Percentiles rank a stretch among this genome's conserved stretches.
phyloP scores from a whole-genome alignment of 2,888 invertebrate species.

The Pseudeuparius sepicola region DNA sequence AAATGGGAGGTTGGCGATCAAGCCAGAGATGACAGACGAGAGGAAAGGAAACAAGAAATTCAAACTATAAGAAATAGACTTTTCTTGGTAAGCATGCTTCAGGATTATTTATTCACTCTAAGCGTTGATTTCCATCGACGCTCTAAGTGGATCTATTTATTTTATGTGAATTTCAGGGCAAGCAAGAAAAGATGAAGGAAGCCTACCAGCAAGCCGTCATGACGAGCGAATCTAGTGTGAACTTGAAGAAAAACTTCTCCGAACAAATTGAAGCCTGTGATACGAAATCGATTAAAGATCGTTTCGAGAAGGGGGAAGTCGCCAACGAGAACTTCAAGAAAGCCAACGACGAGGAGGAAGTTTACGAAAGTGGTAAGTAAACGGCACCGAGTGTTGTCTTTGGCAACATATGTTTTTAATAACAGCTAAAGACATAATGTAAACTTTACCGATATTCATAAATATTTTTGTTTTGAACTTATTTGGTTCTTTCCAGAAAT shows the following conservation, averaged over 20 bases:
- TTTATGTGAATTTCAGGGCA: constrained; percentile 51
- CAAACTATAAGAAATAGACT: constrained; percentile 75
- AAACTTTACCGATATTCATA: neutral
- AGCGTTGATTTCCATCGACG: too few relatives aligned
- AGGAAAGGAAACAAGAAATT: constrained; percentile 81
- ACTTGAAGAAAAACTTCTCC: constrained; percentile 39
- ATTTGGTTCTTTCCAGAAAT: constrained; percentile 49
- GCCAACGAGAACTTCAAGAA: constrained; percentile 46
- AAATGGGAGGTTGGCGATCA: constrained; percentile 64
- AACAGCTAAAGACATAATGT: neutral
- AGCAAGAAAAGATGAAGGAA: constrained; percentile 82
- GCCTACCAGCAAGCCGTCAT: constrained; percentile 85
- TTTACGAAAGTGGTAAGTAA: constrained; percentile 68
- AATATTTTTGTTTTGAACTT: constrained; percentile 2
- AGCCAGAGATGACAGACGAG: constrained; percentile 56
- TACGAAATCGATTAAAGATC: constrained; percentile 49
- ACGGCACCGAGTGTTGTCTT: constrained; percentile 1
- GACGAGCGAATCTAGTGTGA: constrained; percentile 55
- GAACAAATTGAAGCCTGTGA: constrained; percentile 47
- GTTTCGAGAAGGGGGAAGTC: constrained; percentile 71
- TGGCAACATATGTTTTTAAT: neutral
- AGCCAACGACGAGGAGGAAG: constrained; percentile 52
- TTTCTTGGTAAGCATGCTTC: constrained; percentile 53
- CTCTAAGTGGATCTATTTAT: constrained; percentile 1
- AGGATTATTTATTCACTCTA: too few relatives aligned